These are phyloP conservation scores for Polypedilum vanderplanki DNA, from an alignment of 1,140 invertebrate genomes.

Conservation along the genomic window DNA sequence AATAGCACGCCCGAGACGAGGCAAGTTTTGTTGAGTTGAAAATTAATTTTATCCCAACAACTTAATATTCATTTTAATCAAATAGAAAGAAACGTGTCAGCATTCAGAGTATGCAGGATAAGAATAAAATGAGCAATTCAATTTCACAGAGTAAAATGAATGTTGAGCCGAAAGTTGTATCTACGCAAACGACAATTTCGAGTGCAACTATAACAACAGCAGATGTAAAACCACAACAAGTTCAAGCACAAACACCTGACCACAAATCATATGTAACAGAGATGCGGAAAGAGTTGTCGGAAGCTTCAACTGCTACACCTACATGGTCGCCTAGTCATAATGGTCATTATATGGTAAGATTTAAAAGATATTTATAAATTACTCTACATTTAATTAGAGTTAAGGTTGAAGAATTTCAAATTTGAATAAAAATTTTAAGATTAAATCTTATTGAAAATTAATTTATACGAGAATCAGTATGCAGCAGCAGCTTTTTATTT, in stretches of 20 bases:
- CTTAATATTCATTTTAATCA: not conserved
- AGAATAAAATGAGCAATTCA: constrained; percentile 24
- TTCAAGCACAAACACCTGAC: constrained; percentile 14
- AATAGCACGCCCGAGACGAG: constrained; percentile 22
- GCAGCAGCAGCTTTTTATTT: too few species aligned
- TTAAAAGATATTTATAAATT: not conserved
- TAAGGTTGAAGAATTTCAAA: too few species aligned
- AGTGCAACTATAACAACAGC: not conserved
- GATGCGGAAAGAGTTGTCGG: constrained; percentile 8
- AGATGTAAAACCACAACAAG: constrained; percentile 8
- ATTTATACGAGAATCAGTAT: too few species aligned
- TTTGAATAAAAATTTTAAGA: too few species aligned
- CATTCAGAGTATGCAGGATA: not conserved
- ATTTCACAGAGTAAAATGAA: constrained; percentile 9
- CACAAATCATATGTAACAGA: constrained; percentile 23
- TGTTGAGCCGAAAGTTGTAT: not conserved
- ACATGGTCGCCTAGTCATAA: constrained; percentile 1
- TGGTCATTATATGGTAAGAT: not conserved
- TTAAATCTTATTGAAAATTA: too few species aligned
- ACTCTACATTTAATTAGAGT: too few species aligned
- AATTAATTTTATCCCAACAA: too few species aligned
- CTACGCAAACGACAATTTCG: not conserved
- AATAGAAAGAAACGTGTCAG: constrained; percentile 25
- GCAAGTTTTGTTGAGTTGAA: not conserved
- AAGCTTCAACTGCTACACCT: constrained; percentile 15